Conservation (phyloP, 2,113 vertebrate genomes). For the Ovis canadensis region DNA sequence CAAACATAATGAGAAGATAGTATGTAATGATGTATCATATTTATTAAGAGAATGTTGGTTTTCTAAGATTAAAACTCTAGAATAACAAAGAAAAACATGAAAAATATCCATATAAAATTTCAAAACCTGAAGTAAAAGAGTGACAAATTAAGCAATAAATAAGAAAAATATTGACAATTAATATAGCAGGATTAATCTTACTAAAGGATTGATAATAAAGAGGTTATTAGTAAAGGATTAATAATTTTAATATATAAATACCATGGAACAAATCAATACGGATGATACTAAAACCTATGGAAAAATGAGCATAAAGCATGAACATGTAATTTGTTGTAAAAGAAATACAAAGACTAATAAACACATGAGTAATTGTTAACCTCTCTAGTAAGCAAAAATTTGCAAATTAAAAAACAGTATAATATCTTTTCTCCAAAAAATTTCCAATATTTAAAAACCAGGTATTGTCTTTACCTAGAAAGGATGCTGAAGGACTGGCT, state of each 20-base stretch:
- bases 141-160: constrained; percentile 10
- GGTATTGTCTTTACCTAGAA: not conserved
- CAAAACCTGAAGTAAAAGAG: not conserved
- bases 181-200: not conserved
- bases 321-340: not conserved
- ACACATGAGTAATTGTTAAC: not conserved
- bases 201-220: not conserved
- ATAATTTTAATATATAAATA: constrained; percentile 13
- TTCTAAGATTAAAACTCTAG: not conserved
- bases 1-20: not conserved
- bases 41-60: not conserved
- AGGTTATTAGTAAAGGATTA: not conserved
- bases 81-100: not conserved
- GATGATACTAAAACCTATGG: not conserved
- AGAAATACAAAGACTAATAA: not conserved
- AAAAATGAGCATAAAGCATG: not conserved
- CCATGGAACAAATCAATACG: not conserved
- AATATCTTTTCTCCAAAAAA: not conserved
- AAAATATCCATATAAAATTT: not conserved
- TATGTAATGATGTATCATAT: not conserved
- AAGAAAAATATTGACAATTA: not conserved
- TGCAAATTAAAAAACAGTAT: constrained; percentile 2
- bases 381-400: not conserved
- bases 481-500: not conserved
- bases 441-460: not conserved